These are phyloP conservation scores for Eupithecia vulgata DNA, from an alignment of 2,888 invertebrate genomes.

Conservation along the genomic window DNA sequence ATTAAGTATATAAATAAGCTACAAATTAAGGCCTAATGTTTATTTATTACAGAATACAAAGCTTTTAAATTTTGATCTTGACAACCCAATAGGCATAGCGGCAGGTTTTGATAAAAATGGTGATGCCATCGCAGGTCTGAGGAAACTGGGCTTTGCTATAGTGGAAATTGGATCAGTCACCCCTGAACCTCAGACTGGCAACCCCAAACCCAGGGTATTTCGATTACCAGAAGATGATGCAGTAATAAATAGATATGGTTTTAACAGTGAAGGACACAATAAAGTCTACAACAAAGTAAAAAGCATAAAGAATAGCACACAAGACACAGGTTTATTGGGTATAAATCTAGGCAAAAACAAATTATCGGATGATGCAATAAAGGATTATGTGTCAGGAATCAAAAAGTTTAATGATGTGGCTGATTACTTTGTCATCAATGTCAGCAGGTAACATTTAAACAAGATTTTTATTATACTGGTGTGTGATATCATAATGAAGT, in stretches of 20 bases:
- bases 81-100: slow-evolving; percentile 98
- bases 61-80: slow-evolving; percentile 88
- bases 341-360: slow-evolving; percentile 99
- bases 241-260: slow-evolving; percentile 94
- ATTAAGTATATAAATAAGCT: no score
- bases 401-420: slow-evolving; percentile 91
- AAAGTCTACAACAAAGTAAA: slow-evolving; percentile 87
- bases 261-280: slow-evolving; percentile 97
- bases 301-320: slow-evolving; percentile 76
- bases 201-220: slow-evolving; percentile 96
- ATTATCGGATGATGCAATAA: slow-evolving; percentile 87
- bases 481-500: not conserved
- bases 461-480: not conserved
- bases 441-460: slow-evolving; percentile 87
- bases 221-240: slow-evolving; percentile 92
- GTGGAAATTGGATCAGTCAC: slow-evolving; percentile 98
- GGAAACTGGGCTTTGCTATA: slow-evolving; percentile 95
- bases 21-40: not conserved
- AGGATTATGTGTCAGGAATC: slow-evolving; percentile 95
- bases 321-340: slow-evolving; percentile 89
- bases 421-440: slow-evolving; percentile 98
- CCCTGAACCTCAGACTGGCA: slow-evolving; percentile 96
- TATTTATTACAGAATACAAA: slow-evolving; percentile 85
- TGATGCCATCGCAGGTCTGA: slow-evolving; percentile 93
- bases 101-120: slow-evolving; percentile 99